A percentile compares a stretch with the other conserved stretches of the same genome.
Conservation (phyloP, 64 coral and sea anemone species). For the Actinia tenebrosa region DNA sequence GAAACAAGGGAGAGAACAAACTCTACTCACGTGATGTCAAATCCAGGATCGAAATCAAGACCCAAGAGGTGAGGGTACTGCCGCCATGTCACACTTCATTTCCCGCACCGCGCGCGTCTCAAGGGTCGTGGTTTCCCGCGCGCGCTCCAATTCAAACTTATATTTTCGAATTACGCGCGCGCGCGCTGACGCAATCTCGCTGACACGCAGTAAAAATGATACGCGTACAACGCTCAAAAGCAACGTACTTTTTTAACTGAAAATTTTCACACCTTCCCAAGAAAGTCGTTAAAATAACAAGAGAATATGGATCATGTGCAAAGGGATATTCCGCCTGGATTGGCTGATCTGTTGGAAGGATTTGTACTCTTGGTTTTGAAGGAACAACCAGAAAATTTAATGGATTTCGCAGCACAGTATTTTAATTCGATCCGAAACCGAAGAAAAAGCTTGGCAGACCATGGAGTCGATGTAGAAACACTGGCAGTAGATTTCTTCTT, state of each 20-base stretch:
- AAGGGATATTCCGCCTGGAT: slow-evolving; percentile 27
- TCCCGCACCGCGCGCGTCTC: no score
- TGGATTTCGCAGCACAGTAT: slow-evolving; percentile 29
- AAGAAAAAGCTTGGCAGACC: slow-evolving; percentile 29
- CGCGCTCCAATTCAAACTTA: background rate
- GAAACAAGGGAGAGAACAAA: no score
- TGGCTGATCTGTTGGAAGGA: slow-evolving; percentile 47
- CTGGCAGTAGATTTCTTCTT: slow-evolving; percentile 50
- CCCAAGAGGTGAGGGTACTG: no score
- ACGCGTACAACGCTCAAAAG: background rate
- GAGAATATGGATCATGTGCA: background rate
- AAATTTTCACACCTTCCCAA: background rate
- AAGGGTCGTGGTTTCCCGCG: background rate
- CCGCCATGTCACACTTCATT: no score
- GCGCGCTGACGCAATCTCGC: background rate
- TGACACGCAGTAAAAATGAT: background rate
- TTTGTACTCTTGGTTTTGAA: slow-evolving; percentile 39
- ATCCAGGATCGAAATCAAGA: no score
- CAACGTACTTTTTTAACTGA: background rate
- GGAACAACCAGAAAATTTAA: slow-evolving; percentile 43
- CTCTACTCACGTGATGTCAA: no score
- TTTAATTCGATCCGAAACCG: slow-evolving; percentile 23
- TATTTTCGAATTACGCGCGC: background rate
- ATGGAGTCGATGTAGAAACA: slow-evolving; percentile 37
- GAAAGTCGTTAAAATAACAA: background rate